Conservation (phyloP, 2,113 vertebrate species). For the Ailurus styani region DNA sequence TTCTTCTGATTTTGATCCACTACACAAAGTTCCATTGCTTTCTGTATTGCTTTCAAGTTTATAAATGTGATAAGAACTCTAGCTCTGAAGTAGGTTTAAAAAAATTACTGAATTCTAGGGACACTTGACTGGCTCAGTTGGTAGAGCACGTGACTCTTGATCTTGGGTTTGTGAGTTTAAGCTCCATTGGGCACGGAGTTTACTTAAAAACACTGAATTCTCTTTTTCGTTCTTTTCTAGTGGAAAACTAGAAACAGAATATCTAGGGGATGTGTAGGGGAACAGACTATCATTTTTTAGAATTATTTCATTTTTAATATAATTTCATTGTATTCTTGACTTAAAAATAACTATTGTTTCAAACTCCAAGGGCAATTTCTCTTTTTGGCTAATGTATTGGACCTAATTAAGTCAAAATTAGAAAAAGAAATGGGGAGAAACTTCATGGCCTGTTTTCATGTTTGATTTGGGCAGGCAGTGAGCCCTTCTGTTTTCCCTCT, state of each 20-base stretch:
- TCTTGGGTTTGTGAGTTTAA: background rate
- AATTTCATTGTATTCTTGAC: constrained; percentile 7
- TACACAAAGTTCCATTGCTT: constrained; percentile 8
- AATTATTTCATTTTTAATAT: constrained; percentile 29
- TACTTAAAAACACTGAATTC: background rate
- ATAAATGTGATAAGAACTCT: constrained; percentile 20
- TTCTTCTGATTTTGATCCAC: background rate
- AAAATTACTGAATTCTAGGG: background rate
- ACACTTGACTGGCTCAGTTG: background rate
- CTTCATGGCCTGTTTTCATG: background rate
- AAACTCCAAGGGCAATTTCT: background rate
- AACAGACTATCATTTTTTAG: constrained; percentile 18
- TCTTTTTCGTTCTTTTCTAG: constrained; percentile 21
- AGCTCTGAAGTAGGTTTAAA: constrained; percentile 4
- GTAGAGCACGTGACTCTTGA: background rate
- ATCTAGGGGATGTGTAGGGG: background rate
- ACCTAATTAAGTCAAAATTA: constrained; percentile 28
- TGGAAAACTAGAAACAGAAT: too few species aligned
- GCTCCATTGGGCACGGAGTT: background rate
- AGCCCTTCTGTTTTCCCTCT: background rate
- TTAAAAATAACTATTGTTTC: constrained; percentile 23
- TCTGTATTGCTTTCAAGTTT: constrained; percentile 21
- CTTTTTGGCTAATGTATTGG: constrained; percentile 24
- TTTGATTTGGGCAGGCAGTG: background rate
- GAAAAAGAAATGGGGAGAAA: background rate